Evolutionary conservation across 1,140 invertebrate species (phyloP), one percentile per base, ranked within the genome.

Genomic region (Leucophenga varia): DNA sequence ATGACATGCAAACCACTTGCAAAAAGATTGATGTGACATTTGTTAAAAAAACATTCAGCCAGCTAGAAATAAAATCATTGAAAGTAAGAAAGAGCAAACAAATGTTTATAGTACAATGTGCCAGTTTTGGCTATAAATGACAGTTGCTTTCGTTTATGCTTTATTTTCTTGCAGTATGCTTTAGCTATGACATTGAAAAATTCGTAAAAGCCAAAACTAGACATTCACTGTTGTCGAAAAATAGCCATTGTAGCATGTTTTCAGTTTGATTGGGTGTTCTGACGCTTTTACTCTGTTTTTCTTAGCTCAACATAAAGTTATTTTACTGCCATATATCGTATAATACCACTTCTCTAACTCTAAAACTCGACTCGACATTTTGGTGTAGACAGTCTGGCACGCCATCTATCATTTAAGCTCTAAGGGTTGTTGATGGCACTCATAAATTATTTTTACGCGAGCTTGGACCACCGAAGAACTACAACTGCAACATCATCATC

Each of bases 361-460:
- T 22, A 32, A 8, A 20, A 39, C 44, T n/a, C n/a, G n/a, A n/a
- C 34, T 5, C 22, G 5, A 6, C 5, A 5, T 25, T 25, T 6
- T 25, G 10, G 22, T 25, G 22, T 10, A 25, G 43, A 37, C 43
- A 47, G 35, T 21, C 37, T 48, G 38, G 46, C 46, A 48, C 38
- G 32, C 46, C 46, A 48, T 48, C 31, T 42, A 48, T 48, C 46
- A 48, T 48, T 48, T 48, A 48, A 42, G 46, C 36, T 48, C 41
- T 48, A 48, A 48, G 46, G 46, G 37, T 42, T 48, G 38, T 40
- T 48, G 46, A 48, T 48, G 46, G 46, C 31, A 36, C 38, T 48
- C 46, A 48, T 48, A 48, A 48, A 48, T 48, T 48, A 48, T 48
- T 48, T 25, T 25, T 25, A 25, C 22, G 22, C 22, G 22, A 10